These are phyloP conservation scores for Chamaea fasciata DNA, from an alignment of 2,113 vertebrate species.

Conservation along the genomic window DNA sequence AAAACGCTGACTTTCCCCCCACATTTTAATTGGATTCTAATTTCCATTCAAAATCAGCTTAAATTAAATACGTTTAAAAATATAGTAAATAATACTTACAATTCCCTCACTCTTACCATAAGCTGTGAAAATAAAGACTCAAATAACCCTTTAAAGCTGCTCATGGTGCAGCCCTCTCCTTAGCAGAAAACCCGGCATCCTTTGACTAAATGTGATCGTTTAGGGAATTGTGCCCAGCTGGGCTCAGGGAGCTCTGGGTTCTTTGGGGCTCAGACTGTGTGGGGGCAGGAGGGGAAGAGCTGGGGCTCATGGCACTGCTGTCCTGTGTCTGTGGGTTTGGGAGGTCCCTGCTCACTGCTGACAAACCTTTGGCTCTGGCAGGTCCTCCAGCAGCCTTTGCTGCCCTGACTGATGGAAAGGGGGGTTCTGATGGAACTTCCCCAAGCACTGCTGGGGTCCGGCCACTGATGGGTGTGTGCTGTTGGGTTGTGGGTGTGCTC, in stretches of 20 bases:
- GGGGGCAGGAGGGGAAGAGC: neutral
- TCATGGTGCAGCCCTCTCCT: fast-evolving
- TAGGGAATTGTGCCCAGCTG: neutral
- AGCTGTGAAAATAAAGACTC: slow-evolving; percentile 5
- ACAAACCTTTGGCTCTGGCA: neutral
- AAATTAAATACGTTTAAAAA: neutral
- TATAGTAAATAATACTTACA: slow-evolving; percentile 18
- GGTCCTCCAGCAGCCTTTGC: neutral
- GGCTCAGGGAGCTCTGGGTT: neutral
- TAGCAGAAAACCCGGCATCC: fast-evolving
- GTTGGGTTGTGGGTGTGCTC: fast-evolving
- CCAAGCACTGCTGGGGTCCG: fast-evolving
- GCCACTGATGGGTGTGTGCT: fast-evolving
- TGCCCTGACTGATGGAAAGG: neutral
- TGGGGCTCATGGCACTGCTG: fast-evolving
- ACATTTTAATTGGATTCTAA: slow-evolving; percentile 24
- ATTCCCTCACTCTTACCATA: neutral
- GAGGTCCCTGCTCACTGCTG: neutral
- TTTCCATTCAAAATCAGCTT: slow-evolving; percentile 29
- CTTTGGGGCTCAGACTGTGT: neutral
- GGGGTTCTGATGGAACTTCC: neutral
- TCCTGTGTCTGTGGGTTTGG: fast-evolving
- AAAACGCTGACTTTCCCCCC: neutral
- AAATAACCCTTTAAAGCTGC: neutral
- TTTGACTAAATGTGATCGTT: fast-evolving